Base-by-base conservation (phyloP, 2,797 vertebrate genomes). In the Cetoscarus ocellatus region DNA sequence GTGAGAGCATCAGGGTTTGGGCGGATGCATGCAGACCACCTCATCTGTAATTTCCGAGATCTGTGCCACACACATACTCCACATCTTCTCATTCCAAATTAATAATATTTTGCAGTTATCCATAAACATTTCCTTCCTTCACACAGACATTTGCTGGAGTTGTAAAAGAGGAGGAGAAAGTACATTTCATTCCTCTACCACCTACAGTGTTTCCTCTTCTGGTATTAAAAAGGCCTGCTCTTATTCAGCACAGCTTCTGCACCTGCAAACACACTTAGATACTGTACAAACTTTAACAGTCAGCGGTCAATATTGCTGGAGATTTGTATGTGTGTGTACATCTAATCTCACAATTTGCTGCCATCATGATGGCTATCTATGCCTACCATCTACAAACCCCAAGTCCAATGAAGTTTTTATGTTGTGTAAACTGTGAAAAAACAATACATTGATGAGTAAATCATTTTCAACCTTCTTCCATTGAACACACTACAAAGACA, bases 41-140 rank as follows among this genome's bases (percentile, higher is more conserved):
- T 83, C 82, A 85, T 81, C 75, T 86, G 73, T 78, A 74, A 77
- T 85, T 90, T 73, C 73, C 66, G 39, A 67, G 60, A 50, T 59
- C 43, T 51, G 61, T 68, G 80, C 89, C 75, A 52, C 79, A 86
- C 73, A 81, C 67, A 7, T 49, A 80, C 50, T 75, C 61, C 60
- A 73, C 56, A 42, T 78, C 47, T 48, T 63, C 48, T 62, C 77
- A 86, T 88, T 83, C 74, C 70, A 88, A 86, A 86, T 91, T 78
- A 92, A 91, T 89, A 83, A 83, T 88, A 82, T 70, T 70, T 72
- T 83, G 75, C 87, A 90, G 91, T 91, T 91, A 90, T 85, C 82
- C 73, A 73, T 76, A 74, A 82, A 81, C 60, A 54, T 86, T 93
- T 88, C 82, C 77, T 77, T 85, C 71, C 27, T 88, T 86, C 67